Evolutionary conservation across 2,888 invertebrate genomes (phyloP).

Genomic region (Heteromyza rotundicornis): DNA sequence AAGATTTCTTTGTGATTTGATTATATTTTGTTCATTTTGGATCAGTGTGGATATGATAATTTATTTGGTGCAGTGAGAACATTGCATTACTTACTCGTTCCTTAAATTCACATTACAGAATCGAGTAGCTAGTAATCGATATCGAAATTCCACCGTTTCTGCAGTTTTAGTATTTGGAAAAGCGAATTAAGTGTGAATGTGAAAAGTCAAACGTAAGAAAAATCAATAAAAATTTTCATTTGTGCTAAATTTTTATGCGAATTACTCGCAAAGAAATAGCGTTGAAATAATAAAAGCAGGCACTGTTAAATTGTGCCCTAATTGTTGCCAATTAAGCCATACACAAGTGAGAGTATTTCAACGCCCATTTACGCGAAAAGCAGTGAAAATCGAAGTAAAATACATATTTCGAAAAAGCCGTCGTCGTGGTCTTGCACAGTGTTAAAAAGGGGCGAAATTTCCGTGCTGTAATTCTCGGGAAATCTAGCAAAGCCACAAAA

Average conservation of each 20-base stretch:
- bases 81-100: too few species aligned
- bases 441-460: constrained; percentile 13
- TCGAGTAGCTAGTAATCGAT: too few species aligned
- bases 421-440: constrained; percentile 13
- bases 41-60: too few species aligned
- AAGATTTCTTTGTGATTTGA: too few species aligned
- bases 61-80: too few species aligned
- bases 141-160: too few species aligned
- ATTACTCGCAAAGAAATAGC: constrained; percentile 1
- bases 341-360: constrained; percentile 17
- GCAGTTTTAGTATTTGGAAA: neutral
- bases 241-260: constrained; percentile 29
- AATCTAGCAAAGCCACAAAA: constrained; percentile 11
- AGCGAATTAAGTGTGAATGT: too few species aligned
- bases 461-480: constrained; percentile 18
- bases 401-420: constrained; percentile 12
- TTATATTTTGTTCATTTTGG: too few species aligned
- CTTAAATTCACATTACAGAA: too few species aligned
- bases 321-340: neutral
- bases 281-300: neutral
- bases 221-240: constrained; percentile 60
- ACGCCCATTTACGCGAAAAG: constrained; percentile 29
- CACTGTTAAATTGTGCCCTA: neutral
- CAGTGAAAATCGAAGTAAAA: constrained; percentile 13
- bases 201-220: constrained; percentile 40